phyloP scores from a whole-genome alignment of 2,797 vertebrate genomes.

The Xiphorhynchus erythropygius region DNA sequence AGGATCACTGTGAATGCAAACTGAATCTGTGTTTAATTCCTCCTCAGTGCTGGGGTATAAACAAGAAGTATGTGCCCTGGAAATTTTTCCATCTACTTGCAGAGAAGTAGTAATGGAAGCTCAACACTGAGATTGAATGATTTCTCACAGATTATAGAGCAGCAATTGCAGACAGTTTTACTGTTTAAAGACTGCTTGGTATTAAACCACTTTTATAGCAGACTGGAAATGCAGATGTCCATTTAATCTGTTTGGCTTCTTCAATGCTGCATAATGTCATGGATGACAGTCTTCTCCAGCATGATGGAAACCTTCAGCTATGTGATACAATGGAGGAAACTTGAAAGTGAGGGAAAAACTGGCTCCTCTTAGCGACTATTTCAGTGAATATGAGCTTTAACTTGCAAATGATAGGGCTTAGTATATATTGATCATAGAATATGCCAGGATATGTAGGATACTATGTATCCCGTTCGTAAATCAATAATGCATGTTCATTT shows the following conservation, averaged over 20 bases:
- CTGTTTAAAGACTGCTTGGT: slow-evolving; percentile 39
- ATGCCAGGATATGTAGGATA: neutral
- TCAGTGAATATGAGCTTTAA: neutral
- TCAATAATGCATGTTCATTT: neutral
- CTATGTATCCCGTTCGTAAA: neutral
- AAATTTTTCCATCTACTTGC: slow-evolving; percentile 9
- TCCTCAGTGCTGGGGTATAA: neutral
- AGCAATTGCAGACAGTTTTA: slow-evolving; percentile 51
- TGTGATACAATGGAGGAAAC: neutral
- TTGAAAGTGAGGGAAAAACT: neutral
- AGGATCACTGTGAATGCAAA: slow-evolving; percentile 2
- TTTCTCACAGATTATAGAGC: slow-evolving; percentile 41
- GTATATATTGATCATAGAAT: neutral
- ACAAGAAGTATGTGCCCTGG: slow-evolving; percentile 29
- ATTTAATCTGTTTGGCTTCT: slow-evolving; percentile 39
- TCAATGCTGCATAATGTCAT: neutral
- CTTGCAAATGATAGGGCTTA: neutral
- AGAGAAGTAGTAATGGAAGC: slow-evolving; percentile 7
- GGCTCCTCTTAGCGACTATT: neutral
- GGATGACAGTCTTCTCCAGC: neutral
- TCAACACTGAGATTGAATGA: slow-evolving; percentile 1
- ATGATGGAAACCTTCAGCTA: neutral
- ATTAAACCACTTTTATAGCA: slow-evolving; percentile 51
- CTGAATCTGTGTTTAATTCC: slow-evolving; percentile 30
- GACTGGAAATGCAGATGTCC: slow-evolving; percentile 54